Evolutionary conservation across 1,140 invertebrate species (phyloP).

Genomic region (Eurosta solidaginis): DNA sequence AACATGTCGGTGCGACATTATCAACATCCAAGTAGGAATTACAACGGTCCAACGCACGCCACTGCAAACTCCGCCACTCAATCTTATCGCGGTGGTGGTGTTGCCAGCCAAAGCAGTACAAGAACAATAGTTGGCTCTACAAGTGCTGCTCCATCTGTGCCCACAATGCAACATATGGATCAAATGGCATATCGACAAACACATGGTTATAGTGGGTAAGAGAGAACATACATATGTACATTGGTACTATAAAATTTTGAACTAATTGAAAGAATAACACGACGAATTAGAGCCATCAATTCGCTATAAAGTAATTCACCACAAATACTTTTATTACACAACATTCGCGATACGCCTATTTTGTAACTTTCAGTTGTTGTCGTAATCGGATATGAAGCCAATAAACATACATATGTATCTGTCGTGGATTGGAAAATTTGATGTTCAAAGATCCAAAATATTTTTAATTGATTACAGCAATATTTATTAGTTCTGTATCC

Average conservation of each 20-base stretch:
- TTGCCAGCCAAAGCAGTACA: neutral
- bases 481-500: too few relatives aligned
- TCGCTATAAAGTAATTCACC: too few relatives aligned
- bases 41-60: neutral
- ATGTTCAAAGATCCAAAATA: too few relatives aligned
- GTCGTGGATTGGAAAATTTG: too few relatives aligned
- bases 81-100: neutral
- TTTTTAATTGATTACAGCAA: too few relatives aligned
- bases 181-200: neutral
- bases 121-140: neutral
- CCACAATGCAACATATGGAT: neutral
- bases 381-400: too few relatives aligned
- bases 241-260: neutral
- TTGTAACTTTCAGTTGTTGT: too few relatives aligned
- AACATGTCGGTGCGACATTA: constrained; percentile 51
- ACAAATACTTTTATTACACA: too few relatives aligned
- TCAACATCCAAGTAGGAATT: neutral
- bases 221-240: neutral
- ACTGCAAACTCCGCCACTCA: neutral
- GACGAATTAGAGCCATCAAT: too few relatives aligned
- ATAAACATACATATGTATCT: too few relatives aligned
- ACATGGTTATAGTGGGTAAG: neutral
- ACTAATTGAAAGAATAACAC: too few relatives aligned
- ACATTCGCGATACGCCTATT: too few relatives aligned
- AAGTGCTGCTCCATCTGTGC: neutral